Evolutionary conservation across 35 echinoderm and acorn worm species (phyloP).

Genomic region (Ptychodera flava): DNA sequence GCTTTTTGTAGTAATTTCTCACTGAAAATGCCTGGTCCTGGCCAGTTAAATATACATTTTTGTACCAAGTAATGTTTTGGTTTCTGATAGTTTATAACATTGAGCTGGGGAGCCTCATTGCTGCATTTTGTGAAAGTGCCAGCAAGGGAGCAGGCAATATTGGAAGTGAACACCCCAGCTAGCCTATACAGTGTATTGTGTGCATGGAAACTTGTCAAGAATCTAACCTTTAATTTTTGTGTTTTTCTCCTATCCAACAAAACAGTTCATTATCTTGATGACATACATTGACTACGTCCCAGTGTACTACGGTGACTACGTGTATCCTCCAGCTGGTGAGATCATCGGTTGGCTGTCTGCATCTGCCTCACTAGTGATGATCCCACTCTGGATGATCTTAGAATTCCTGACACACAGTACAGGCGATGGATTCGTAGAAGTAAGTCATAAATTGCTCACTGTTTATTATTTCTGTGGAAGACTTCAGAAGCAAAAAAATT

Average conservation of each 20-base stretch:
- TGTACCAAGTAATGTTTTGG: no score
- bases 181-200: background rate
- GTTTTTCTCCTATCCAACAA: background rate
- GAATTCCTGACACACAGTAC: slow-evolving; percentile 26
- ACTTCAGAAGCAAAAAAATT: no score
- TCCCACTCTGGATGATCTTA: slow-evolving; percentile 60
- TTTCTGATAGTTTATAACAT: no score
- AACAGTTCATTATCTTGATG: slow-evolving; percentile 65
- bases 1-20: no score
- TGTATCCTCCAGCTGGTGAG: slow-evolving; percentile 66
- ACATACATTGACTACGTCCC: slow-evolving; percentile 56
- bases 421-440: slow-evolving; percentile 44
- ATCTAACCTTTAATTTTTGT: background rate
- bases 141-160: background rate
- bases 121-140: background rate
- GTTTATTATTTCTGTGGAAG: no score
- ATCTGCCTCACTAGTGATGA: slow-evolving; percentile 34
- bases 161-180: background rate
- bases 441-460: no score
- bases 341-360: slow-evolving; percentile 75
- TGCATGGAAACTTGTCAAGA: background rate
- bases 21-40: no score
- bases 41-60: no score
- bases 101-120: no score
- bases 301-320: slow-evolving; percentile 67